A percentile compares a stretch with the other conserved stretches of the same genome.
These are phyloP conservation scores for Lichenostomus cassidix DNA, from an alignment of 2,113 vertebrate species.

Conservation along the genomic window DNA sequence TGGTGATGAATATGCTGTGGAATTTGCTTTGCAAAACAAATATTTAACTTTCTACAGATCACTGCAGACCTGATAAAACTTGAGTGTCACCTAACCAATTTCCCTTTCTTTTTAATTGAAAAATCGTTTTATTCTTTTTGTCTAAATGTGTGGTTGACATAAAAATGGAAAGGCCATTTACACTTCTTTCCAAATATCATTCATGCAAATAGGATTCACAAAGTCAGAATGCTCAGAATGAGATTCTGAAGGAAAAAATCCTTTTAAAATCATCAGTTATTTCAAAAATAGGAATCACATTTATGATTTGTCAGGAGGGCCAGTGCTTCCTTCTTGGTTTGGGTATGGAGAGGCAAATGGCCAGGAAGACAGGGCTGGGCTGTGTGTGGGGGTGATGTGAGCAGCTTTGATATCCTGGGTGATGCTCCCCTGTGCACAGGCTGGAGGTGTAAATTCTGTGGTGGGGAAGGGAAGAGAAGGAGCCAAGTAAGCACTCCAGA, in stretches of 20 bases:
- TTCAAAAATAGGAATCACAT: not conserved
- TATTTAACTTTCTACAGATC: conserved; percentile 39
- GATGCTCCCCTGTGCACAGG: not conserved
- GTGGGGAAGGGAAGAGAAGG: not conserved
- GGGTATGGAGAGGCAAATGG: not conserved
- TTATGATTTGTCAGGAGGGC: not conserved
- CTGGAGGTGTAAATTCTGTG: not conserved
- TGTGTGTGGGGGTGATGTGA: not conserved
- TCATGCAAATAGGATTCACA: not conserved
- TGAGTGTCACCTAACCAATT: not conserved
- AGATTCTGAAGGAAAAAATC: not conserved
- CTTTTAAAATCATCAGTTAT: not conserved
- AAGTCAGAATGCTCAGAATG: not conserved
- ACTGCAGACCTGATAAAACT: conserved; percentile 23
- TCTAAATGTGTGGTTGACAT: not conserved
- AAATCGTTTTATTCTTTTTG: not conserved
- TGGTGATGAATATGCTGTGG: conserved; percentile 13
- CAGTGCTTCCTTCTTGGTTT: not conserved
- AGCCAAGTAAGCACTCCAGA: not conserved
- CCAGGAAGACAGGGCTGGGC: not conserved
- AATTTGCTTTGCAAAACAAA: conserved; percentile 61
- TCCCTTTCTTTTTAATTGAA: conserved; percentile 19
- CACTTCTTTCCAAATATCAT: not conserved
- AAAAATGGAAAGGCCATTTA: not conserved
- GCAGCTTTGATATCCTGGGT: not conserved